Evolutionary conservation across 2,113 vertebrate species (phyloP).

Genomic region (Lycaon pictus): DNA sequence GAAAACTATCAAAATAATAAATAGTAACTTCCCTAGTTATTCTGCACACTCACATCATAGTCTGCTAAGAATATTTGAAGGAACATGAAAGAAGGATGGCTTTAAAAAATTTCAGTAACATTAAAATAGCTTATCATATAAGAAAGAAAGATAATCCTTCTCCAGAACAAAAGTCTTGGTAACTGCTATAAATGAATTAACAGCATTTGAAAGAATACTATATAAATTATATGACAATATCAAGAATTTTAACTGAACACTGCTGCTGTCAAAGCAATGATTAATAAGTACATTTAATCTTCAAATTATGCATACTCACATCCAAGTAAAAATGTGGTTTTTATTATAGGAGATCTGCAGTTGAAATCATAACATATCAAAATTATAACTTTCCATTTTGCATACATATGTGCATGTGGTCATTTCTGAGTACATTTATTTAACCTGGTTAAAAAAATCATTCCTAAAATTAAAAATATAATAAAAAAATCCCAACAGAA

Average conservation of each 20-base stretch:
- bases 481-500: background rate
- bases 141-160: slow-evolving; percentile 35
- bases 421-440: background rate
- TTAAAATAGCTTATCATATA: background rate
- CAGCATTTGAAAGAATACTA: slow-evolving; percentile 29
- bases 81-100: slow-evolving; percentile 16
- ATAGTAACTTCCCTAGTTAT: background rate
- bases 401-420: background rate
- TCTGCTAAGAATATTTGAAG: slow-evolving; percentile 5
- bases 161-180: slow-evolving; percentile 6
- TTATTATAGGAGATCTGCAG: slow-evolving; percentile 50
- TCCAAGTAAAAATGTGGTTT: slow-evolving; percentile 25
- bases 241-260: slow-evolving; percentile 20
- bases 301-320: slow-evolving; percentile 30
- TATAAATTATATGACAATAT: slow-evolving; percentile 41
- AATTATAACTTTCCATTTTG: slow-evolving; percentile 38
- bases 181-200: slow-evolving; percentile 46
- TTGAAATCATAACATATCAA: slow-evolving; percentile 53
- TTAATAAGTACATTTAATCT: slow-evolving; percentile 47
- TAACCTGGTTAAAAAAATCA: background rate
- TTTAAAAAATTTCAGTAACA: slow-evolving; percentile 25
- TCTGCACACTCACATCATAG: background rate
- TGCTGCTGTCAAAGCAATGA: slow-evolving; percentile 58
- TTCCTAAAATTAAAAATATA: background rate
- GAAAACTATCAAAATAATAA: slow-evolving; percentile 45